Conservation (phyloP, 2,797 vertebrate species). For the Podarcis siculus region DNA sequence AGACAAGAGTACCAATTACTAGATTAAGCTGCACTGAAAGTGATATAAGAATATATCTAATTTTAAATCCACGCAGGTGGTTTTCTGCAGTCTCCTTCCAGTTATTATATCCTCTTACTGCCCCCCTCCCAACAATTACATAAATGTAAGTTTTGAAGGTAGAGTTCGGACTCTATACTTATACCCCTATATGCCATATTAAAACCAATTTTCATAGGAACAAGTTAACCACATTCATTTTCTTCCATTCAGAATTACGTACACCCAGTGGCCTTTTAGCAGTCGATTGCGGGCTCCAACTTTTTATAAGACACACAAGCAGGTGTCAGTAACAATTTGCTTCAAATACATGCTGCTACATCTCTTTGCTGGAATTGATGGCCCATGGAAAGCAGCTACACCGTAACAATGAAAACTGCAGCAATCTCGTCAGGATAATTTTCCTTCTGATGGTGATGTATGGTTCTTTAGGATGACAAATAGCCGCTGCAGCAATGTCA, state of each 20-base stretch:
- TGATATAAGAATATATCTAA: background rate
- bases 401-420: conserved; percentile 11
- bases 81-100: background rate
- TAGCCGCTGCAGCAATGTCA: conserved; percentile 2
- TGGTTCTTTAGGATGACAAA: conserved; percentile 45
- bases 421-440: conserved; percentile 37
- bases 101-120: background rate
- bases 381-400: background rate
- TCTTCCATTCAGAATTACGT: background rate
- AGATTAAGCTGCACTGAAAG: background rate
- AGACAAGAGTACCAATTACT: too few species aligned
- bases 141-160: background rate
- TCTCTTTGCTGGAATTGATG: background rate
- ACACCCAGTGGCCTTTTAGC: conserved; percentile 4
- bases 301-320: rapidly evolving
- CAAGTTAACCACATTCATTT: background rate
- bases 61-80: conserved; percentile 5
- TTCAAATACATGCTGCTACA: conserved; percentile 14
- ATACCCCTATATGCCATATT: background rate
- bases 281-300: conserved; percentile 3
- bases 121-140: background rate
- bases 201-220: background rate
- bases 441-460: conserved; percentile 35
- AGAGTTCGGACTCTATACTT: background rate
- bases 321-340: conserved; percentile 21